phyloP scores from a whole-genome alignment of 2,888 invertebrate genomes.

The Drosophila barbarae region DNA sequence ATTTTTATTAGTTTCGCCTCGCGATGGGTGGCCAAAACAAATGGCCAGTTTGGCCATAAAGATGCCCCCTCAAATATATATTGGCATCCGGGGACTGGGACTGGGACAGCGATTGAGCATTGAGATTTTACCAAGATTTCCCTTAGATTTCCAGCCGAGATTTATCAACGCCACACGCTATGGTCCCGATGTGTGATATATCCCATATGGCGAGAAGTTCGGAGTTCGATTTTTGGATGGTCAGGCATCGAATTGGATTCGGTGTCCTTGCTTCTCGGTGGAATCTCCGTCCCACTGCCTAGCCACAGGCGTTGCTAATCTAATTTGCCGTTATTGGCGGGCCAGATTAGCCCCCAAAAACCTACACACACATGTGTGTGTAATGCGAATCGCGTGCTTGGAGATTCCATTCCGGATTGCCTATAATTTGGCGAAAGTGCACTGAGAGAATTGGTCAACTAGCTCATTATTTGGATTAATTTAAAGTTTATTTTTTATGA shows the following conservation, averaged over 20 bases:
- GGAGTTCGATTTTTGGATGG: conserved; percentile 15
- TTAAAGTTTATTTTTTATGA: not conserved
- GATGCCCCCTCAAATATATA: conserved; percentile 28
- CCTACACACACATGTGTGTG: conserved; percentile 46
- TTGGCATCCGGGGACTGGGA: conserved; percentile 61
- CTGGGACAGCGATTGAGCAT: conserved; percentile 39
- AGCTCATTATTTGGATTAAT: not conserved
- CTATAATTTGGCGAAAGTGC: conserved; percentile 44
- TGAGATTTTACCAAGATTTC: conserved; percentile 7
- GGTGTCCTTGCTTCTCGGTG: not conserved
- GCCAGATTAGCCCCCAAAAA: conserved; percentile 56
- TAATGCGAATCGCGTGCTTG: conserved; percentile 59
- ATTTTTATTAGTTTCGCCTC: conserved; percentile 43
- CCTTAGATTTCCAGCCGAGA: conserved; percentile 34
- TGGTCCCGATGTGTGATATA: conserved; percentile 22
- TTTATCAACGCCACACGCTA: conserved; percentile 68
- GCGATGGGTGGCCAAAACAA: conserved; percentile 23
- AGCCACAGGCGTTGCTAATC: conserved; percentile 63
- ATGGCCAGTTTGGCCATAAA: conserved; percentile 9
- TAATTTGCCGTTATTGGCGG: conserved; percentile 72
- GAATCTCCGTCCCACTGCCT: not conserved
- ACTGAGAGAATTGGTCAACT: not conserved
- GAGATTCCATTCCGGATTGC: conserved; percentile 50
- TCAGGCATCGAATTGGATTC: conserved; percentile 5
- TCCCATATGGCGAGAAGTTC: conserved; percentile 7